Conservation (phyloP, 2,113 vertebrate genomes). For the Aldabrachelys gigantea region DNA sequence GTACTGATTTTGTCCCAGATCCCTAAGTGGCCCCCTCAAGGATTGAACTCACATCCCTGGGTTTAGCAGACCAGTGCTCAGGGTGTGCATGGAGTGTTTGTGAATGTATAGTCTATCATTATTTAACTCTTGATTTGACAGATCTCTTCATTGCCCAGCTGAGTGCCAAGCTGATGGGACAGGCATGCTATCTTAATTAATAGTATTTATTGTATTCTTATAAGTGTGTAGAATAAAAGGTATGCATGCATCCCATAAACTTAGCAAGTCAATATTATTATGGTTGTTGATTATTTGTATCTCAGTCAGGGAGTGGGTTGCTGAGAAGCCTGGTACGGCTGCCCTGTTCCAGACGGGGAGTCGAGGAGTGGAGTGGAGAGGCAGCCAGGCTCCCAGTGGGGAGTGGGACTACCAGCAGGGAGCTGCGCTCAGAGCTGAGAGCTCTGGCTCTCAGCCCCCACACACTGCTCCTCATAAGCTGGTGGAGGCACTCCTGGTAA, state of each 20-base stretch:
- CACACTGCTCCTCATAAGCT: no score
- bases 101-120: rapidly evolving
- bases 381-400: no score
- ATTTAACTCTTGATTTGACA: not conserved
- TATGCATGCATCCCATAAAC: rapidly evolving
- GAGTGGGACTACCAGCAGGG: no score
- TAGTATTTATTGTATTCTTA: rapidly evolving
- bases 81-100: rapidly evolving
- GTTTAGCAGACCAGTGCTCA: no score
- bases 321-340: rapidly evolving
- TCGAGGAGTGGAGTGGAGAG: rapidly evolving
- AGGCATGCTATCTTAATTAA: not conserved
- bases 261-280: rapidly evolving
- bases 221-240: not conserved
- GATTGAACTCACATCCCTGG: no score
- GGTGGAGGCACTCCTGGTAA: no score
- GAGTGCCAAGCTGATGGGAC: rapidly evolving
- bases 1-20: no score
- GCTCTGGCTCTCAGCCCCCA: no score
- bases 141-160: not conserved
- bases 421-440: no score
- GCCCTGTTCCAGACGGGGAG: rapidly evolving
- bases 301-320: no score
- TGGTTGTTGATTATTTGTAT: not conserved
- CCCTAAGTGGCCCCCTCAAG: no score